These are phyloP conservation scores for Chloroceryle inda DNA, from an alignment of 2,797 vertebrate genomes.

Conservation along the genomic window DNA sequence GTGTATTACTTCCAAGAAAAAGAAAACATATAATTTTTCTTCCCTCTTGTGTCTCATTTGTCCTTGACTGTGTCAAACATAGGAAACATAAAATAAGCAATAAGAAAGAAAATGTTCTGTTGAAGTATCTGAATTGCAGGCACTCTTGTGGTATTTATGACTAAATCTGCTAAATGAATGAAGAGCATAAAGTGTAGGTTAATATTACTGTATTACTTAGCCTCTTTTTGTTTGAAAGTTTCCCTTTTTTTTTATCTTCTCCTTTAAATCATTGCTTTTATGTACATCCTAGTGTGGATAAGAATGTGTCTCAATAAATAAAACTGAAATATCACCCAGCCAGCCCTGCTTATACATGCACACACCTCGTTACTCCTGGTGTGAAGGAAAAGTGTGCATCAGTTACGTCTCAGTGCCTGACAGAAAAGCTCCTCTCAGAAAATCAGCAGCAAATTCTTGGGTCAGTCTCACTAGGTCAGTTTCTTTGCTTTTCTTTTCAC, in stretches of 20 bases:
- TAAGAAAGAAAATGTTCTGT: not conserved
- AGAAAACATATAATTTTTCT: not conserved
- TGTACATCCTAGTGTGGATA: not conserved
- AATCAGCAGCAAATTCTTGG: not conserved
- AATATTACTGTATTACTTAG: not conserved
- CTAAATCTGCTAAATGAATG: not conserved
- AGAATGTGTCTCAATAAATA: not conserved
- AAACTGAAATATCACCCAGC: not conserved
- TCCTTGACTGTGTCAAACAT: not conserved
- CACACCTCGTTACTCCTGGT: not conserved
- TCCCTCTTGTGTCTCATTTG: not conserved
- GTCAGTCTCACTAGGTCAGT: not conserved
- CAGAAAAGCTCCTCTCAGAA: not conserved
- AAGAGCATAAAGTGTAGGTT: not conserved
- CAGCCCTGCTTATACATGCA: not conserved
- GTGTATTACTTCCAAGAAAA: slow-evolving; percentile 23
- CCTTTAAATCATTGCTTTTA: not conserved
- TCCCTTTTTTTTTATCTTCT: not conserved
- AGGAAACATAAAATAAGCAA: not conserved
- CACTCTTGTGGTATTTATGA: not conserved
- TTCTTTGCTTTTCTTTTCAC: not conserved
- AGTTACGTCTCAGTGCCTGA: not conserved
- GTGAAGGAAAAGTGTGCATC: not conserved
- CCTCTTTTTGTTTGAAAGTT: not conserved
- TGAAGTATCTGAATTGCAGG: not conserved